Evolutionary conservation across 2,797 vertebrate species (phyloP).

Genomic region (Lacerta agilis): DNA sequence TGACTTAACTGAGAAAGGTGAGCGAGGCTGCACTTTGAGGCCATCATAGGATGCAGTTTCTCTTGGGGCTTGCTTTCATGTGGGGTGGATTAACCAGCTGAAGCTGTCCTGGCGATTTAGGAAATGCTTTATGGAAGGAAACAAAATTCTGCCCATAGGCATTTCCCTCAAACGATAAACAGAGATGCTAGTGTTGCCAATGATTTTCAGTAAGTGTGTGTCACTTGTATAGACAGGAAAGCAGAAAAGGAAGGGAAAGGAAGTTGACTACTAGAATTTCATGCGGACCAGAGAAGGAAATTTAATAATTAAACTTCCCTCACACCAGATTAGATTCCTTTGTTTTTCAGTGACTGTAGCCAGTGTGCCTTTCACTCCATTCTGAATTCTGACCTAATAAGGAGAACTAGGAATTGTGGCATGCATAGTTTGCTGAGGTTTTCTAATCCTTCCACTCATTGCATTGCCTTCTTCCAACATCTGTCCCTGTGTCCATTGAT

Average conservation of each 20-base stretch:
- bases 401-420: not conserved
- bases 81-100: not conserved
- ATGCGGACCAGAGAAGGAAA: not conserved
- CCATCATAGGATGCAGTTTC: not conserved
- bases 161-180: not conserved
- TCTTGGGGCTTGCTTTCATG: constrained; percentile 24
- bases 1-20: constrained; percentile 12
- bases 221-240: constrained; percentile 19
- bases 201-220: not conserved
- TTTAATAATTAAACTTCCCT: constrained; percentile 5
- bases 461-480: not conserved
- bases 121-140: constrained; percentile 11
- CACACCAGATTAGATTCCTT: not conserved
- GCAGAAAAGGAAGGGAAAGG: not conserved
- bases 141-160: not conserved
- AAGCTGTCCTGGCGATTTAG: not conserved
- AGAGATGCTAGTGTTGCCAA: not conserved
- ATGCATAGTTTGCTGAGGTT: not conserved
- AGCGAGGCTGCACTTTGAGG: not conserved
- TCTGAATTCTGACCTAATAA: not conserved
- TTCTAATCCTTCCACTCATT: too few species aligned
- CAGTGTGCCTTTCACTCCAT: not conserved
- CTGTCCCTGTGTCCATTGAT: not conserved
- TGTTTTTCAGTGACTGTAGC: not conserved
- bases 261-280: rapidly evolving